Evolutionary conservation across 2,113 vertebrate genomes (phyloP).

Genomic region (Polypterus senegalus): DNA sequence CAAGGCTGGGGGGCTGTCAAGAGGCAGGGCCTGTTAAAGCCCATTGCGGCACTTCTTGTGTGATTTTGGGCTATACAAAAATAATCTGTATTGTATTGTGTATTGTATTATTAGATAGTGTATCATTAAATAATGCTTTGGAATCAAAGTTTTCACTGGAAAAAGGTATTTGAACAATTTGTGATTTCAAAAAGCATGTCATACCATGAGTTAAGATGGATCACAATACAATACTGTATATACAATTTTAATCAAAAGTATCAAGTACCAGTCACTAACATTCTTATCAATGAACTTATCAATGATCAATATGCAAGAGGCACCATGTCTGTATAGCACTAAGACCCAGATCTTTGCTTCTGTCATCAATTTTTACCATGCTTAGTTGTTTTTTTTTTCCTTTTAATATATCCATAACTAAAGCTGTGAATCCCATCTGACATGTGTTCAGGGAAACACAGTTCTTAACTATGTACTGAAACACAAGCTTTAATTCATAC

Average conservation of each 20-base stretch:
- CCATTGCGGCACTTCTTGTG: no score
- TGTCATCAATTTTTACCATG: slow-evolving; percentile 10
- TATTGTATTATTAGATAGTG: slow-evolving; percentile 10
- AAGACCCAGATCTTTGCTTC: slow-evolving; percentile 4
- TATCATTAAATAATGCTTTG: slow-evolving; percentile 10
- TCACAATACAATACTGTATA: slow-evolving; percentile 17
- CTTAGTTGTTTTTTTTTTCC: slow-evolving; percentile 5
- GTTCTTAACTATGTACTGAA: slow-evolving; percentile 17
- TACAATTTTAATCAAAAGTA: slow-evolving; percentile 3
- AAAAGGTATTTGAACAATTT: slow-evolving; percentile 11
- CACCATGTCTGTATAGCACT: background rate
- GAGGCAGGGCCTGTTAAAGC: no score
- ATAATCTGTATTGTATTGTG: no score
- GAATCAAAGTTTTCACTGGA: background rate
- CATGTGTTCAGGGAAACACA: slow-evolving; percentile 11
- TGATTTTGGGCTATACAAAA: no score
- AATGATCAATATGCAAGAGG: slow-evolving; percentile 14
- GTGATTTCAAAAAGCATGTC: slow-evolving; percentile 11
- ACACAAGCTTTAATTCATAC: slow-evolving; percentile 13
- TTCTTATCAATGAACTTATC: slow-evolving; percentile 7
- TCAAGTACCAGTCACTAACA: slow-evolving; percentile 10
- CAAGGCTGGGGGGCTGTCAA: no score
- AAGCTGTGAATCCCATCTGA: slow-evolving; percentile 14
- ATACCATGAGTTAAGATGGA: slow-evolving; percentile 1
- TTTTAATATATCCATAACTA: slow-evolving; percentile 11